These are phyloP conservation scores for Heliothis virescens DNA, from an alignment of 1,140 invertebrate species.

Conservation along the genomic window DNA sequence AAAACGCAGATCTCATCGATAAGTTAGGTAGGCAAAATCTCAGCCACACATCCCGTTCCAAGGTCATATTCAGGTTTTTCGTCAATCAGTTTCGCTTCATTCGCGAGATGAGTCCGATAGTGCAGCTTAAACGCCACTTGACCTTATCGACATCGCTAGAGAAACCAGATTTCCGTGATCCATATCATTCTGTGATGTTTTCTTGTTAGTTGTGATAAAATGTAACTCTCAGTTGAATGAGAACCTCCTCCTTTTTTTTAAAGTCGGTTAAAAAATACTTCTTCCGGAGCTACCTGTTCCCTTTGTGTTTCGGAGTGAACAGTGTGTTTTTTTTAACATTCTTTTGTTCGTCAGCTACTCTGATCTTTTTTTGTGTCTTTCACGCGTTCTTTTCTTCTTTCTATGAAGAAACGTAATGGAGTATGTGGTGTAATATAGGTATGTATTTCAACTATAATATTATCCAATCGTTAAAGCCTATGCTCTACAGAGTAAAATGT, in stretches of 20 bases:
- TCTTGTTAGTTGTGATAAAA: background rate
- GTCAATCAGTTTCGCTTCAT: background rate
- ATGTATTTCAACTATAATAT: background rate
- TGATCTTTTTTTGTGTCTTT: too few species aligned
- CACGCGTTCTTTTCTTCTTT: too few species aligned
- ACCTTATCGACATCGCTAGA: slow-evolving; percentile 3
- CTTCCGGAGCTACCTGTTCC: too few species aligned
- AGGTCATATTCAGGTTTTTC: background rate
- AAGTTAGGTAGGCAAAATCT: background rate
- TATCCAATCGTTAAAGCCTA: background rate
- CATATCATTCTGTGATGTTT: background rate
- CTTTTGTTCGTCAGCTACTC: too few species aligned
- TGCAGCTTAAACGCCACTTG: background rate
- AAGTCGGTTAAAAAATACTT: background rate
- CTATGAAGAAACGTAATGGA: too few species aligned
- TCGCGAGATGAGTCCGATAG: slow-evolving; percentile 16
- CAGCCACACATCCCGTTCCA: background rate
- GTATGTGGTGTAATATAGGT: too few species aligned
- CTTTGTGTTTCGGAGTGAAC: too few species aligned
- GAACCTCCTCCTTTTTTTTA: too few species aligned
- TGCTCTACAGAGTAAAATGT: background rate
- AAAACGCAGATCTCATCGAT: background rate
- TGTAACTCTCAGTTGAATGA: background rate
- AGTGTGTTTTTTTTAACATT: too few species aligned
- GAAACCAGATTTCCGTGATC: slow-evolving; percentile 30